Base-by-base conservation (phyloP, 2,888 invertebrate genomes). In the Caenorhabditis sp. region DNA sequence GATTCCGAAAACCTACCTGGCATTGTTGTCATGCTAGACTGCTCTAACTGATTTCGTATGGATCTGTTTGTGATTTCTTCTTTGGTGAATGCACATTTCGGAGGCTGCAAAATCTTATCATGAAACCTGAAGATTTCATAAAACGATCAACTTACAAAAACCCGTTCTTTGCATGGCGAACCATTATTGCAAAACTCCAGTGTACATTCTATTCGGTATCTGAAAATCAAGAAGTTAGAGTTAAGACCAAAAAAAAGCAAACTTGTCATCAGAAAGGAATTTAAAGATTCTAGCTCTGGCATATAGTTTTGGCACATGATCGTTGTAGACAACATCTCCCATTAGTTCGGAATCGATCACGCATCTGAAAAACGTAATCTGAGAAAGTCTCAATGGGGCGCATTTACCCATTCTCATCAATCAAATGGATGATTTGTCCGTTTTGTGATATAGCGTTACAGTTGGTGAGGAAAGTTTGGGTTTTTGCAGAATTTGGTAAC, bases 321-420 rank as follows among this genome's bases (percentile, higher is more conserved):
- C 74, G 64, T 84, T 87, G 54, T 88, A 88, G 10, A 85, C 85
- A n/a, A 88, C 63, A 12, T 88, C 88, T 12, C 88, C 87, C 80
- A 88, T 85, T 14, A 88, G 58, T 24, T 88, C 88, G 0, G 86
- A 84, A 70, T 88, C 88, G 19, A 88, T 85, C 16, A 88, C 81
- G 54, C 88, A 88, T 10, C 88, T 88, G 54, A 22, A 75, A 64
- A 12, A 44, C 0, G 6, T 1, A 38, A 16, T 22, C 1, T 4
- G 26, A 6, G 10, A 31, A 7, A 31, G 4, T n/a, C n/a, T n/a
- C n/a, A n/a, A n/a, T 6, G 16, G 12, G 10, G 2, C 16, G 31
- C 44, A 51, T 61, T 49, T 38, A 88, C 88, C 88, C 88, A 81
- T 87, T 87, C 63, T 88, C 86, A 77, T 88, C 88, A 16, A 88